A percentile compares a stretch with the other conserved stretches of the same genome.
phyloP scores from a whole-genome alignment of 2,888 invertebrate genomes.

The Zygaena filipendulae region DNA sequence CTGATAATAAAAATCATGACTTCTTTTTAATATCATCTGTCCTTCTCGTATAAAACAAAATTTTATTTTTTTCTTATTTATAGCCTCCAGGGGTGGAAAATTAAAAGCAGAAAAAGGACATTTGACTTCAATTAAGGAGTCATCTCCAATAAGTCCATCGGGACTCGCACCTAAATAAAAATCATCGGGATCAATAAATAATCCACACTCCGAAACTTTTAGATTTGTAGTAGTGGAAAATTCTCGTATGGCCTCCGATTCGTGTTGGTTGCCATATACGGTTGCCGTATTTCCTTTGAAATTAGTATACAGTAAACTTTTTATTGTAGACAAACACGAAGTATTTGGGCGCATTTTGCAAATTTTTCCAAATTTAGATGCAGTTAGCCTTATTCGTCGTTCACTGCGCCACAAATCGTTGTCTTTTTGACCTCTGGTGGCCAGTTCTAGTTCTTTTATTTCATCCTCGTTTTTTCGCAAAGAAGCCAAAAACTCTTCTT shows the following conservation, averaged over 20 bases:
- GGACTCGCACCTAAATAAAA: conserved; percentile 4
- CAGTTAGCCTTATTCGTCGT: conserved; percentile 2
- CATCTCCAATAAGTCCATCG: conserved; percentile 2
- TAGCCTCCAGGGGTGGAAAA: not conserved
- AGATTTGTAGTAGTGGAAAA: not conserved
- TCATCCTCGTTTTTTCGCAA: not conserved
- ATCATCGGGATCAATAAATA: not conserved
- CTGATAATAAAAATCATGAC: conserved; percentile 7
- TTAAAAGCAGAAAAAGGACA: not conserved
- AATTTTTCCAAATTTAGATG: conserved; percentile 4
- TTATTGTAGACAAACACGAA: not conserved
- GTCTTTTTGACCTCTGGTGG: not conserved
- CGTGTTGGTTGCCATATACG: conserved; percentile 1
- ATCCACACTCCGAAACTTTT: not conserved
- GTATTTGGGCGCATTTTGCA: conserved; percentile 3
- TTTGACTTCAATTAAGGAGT: conserved; percentile 1
- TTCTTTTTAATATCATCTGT: conserved; percentile 3
- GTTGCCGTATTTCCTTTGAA: conserved; percentile 5
- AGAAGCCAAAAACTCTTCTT: not conserved
- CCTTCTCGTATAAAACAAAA: not conserved
- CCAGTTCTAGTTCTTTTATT: not conserved
- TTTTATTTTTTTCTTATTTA: not conserved
- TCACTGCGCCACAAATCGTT: not conserved
- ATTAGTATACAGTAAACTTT: conserved; percentile 3
- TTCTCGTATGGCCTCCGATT: not conserved